Evolutionary conservation across 2,113 vertebrate genomes (phyloP), one percentile per base, ranked within the genome.

Genomic region (Stigmatopora nigra): DNA sequence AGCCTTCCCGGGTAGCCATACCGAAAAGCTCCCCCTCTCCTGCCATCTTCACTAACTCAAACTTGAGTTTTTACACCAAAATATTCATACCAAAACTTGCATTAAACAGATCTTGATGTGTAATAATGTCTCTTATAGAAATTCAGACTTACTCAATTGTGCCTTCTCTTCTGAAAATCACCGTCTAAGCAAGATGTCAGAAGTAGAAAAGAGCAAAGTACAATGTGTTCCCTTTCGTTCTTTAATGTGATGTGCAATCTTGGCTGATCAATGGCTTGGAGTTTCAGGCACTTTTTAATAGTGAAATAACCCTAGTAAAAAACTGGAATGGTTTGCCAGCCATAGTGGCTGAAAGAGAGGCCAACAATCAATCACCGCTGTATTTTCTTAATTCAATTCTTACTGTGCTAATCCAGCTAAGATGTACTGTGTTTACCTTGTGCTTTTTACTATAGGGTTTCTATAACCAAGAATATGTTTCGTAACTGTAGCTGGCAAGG

Each of bases 1-100:
- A 49, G 36, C 35, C 63, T 38, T 35, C 48, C 45, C n/a, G 17
- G 17, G 3, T 61, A 67, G 60, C 72, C 80, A 77, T 75, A 65
- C 56, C 63, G 19, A 80, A 31, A 31, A 2, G 63, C 25, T 3
- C 25, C 25, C 25, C 25, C 25, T 5, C 17, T 5, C 46, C 46
- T 48, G n/a, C n/a, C n/a, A n/a, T 13, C 15, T 48, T 16, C 46
- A 5, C 46, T 48, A 16, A 12, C 11, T 22, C 4, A 0, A 11
- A 19, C 4, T 1, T 7, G 38, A 41, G 9, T 41, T 41, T 41
- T 41, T 41, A 8, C 7, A 41, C 7, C 38, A 41, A 53, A 53
- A 22, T 53, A 31, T 22, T 55, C 5, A 5, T 15, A 22, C 53
- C 6, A 15, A 13, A 55, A 15, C 20, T 15, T 22, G 25, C 1